Percentiles rank a stretch among this genome's conserved stretches.
phyloP scores from a whole-genome alignment of 1,140 invertebrate species.

The Thalassaphorura encarpata region DNA sequence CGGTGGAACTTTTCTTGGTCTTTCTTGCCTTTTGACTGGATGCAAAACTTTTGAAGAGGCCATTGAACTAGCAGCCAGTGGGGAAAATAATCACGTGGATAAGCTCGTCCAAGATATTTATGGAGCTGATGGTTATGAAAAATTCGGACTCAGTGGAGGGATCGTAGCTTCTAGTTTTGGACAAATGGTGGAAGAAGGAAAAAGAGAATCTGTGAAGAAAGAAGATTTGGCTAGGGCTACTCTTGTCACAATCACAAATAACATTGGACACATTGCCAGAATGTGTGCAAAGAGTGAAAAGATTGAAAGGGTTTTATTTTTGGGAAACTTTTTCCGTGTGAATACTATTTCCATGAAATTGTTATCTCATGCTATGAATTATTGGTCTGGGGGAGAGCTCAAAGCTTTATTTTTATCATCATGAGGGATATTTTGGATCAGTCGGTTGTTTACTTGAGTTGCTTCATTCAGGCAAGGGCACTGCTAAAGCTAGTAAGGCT shows the following conservation, averaged over 20 bases:
- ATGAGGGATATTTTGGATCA: constrained; percentile 84
- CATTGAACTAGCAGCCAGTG: constrained; percentile 81
- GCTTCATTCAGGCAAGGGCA: too few species aligned
- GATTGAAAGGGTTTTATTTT: constrained; percentile 87
- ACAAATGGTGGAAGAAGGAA: constrained; percentile 85
- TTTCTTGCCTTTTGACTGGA: constrained; percentile 90
- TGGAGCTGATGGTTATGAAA: constrained; percentile 87
- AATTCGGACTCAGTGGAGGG: constrained; percentile 82
- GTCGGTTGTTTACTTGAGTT: constrained; percentile 84
- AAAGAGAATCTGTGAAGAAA: constrained; percentile 60
- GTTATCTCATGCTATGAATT: constrained; percentile 95
- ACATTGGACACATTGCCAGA: constrained; percentile 94
- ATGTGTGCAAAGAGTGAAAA: constrained; percentile 93
- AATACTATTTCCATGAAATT: constrained; percentile 97
- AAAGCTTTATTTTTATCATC: constrained; percentile 72
- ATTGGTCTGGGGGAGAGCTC: constrained; percentile 90
- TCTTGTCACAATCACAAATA: constrained; percentile 96
- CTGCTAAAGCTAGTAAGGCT: too few species aligned
- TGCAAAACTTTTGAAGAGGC: constrained; percentile 97
- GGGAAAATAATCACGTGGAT: constrained; percentile 88
- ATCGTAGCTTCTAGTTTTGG: constrained; percentile 95
- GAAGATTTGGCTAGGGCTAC: constrained; percentile 91
- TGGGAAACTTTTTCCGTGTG: constrained; percentile 94
- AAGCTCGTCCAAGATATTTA: constrained; percentile 96
- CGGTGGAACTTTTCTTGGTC: constrained; percentile 53